Base-by-base conservation (phyloP, 2,888 invertebrate genomes). In the Trachelus iudaicus region DNA sequence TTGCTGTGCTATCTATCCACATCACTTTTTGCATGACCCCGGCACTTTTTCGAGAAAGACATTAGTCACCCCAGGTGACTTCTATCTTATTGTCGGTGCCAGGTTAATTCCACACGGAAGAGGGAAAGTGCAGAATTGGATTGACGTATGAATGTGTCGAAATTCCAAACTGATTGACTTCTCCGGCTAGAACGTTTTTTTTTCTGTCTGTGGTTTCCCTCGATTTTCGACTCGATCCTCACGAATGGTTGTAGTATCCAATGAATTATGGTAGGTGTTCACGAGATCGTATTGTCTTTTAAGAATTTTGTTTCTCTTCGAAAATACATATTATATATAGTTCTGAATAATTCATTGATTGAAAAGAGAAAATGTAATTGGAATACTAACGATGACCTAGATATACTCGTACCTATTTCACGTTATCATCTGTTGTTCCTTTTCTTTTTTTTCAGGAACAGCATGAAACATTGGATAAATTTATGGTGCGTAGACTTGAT, bases 91-190 rank as follows among this genome's bases (percentile, higher is more conserved):
- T 78, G 76, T 78, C 69, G 73, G 56, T 56, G 56, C 56, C 56
- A 56, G 76, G 76, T 73, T 76, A 76, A 78, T 78, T 78, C 73
- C 78, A 68, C 31, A 73, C 68, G 40, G 73, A 76, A 78, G 75
- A 78, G 75, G 71, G 76, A 73, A 76, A 56, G 73, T 34, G 30
- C 31, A 35, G 73, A 78, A 78, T 78, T 76, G 78, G 76, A 31
- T 56, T 34, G 76, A 76, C 71, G 75, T 73, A 34, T 75, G 33
- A 34, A 40, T 35, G 73, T 34, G 75, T 76, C 75, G 75, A 73
- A 78, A 78, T 78, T 78, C 75, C 78, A 76, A 78, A 75, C 75
- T 73, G 76, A 78, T 78, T 78, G 78, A 78, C 73, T 69, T 69
- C 34, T 76, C 76, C 69, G 75, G 73, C 23, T 56, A 35, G 74